Evolutionary conservation across 2,888 invertebrate species (phyloP), one percentile per base, ranked within the genome.

Genomic region (Sphaeridia pumilis): DNA sequence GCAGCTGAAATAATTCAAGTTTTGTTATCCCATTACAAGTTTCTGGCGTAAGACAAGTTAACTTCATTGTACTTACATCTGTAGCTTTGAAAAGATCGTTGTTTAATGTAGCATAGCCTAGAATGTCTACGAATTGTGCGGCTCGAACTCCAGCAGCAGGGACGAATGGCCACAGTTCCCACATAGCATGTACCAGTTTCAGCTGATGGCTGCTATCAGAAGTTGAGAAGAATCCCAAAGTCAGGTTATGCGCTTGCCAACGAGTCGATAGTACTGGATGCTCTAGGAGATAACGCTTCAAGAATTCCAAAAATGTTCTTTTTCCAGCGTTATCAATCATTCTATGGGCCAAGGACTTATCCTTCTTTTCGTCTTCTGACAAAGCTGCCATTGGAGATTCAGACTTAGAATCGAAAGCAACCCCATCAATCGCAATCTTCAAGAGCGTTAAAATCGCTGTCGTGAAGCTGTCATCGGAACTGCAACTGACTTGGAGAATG

Each of bases 91-190:
- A 45, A 12, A 62, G 61, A 25, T 55, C 65, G 55, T 53, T 88
- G 69, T 88, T 88, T 22, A 97, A 76, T 0, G 93, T 88, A 69
- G 95, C 88, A 71, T 89, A 95, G 0, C 95, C 94, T 4, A 97
- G 78, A 0, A 98, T 76, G 70, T 98, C 97, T 0, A 95, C 93
- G 72, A 95, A 95, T 71, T 97, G 95, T 0, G 90, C 86, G 0
- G 94, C 93, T 70, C 94, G 87, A 2, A 88, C 79, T 0, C 97
- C 97, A 69, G 89, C 65, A 17, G 65, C 60, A 25, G 65, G 65
- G 12, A 65, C 65, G 52, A 65, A 65, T 12, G 65, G 62, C 65
- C 65, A 63, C 5, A 65, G 46, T 48, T 64, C 63, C 65, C 65
- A 65, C 54, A 63, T 60, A 0, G 61, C 57, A 36, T 61, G 57